phyloP scores from a whole-genome alignment of 2,888 invertebrate genomes.

The Drosophila atroscutellata region DNA sequence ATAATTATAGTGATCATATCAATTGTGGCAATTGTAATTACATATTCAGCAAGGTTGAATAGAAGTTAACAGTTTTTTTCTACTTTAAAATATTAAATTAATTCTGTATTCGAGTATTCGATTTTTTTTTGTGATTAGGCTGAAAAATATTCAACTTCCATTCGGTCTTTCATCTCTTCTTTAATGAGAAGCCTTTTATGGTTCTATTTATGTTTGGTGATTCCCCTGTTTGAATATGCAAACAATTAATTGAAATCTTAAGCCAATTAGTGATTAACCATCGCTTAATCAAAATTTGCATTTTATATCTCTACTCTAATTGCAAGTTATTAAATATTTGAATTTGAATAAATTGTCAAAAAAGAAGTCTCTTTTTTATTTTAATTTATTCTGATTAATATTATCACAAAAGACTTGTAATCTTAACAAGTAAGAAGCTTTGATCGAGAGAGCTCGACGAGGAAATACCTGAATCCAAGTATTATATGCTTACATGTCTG shows the following conservation, averaged over 20 bases:
- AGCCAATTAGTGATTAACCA: neutral
- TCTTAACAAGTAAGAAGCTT: neutral
- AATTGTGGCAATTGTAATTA: constrained; percentile 28
- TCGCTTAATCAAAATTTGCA: neutral
- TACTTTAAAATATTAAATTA: neutral
- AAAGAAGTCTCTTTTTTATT: too few relatives aligned
- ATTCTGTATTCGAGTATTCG: neutral
- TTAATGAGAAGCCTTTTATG: neutral
- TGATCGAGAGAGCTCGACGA: neutral
- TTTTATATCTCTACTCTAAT: neutral
- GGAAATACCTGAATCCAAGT: neutral
- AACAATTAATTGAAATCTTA: neutral
- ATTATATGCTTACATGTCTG: neutral
- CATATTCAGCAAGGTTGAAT: constrained; percentile 26
- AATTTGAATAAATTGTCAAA: neutral
- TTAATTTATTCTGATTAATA: neutral
- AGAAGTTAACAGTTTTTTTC: constrained; percentile 17
- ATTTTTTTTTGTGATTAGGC: neutral
- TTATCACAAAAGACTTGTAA: neutral
- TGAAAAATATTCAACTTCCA: neutral
- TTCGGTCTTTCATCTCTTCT: too few relatives aligned
- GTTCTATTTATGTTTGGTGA: neutral
- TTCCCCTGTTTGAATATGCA: neutral
- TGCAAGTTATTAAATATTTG: neutral
- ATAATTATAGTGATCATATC: constrained; percentile 28